Percentiles rank a stretch among this genome's conserved stretches.
Evolutionary conservation across 2,797 vertebrate genomes (phyloP).

Genomic region (Natrix natrix): DNA sequence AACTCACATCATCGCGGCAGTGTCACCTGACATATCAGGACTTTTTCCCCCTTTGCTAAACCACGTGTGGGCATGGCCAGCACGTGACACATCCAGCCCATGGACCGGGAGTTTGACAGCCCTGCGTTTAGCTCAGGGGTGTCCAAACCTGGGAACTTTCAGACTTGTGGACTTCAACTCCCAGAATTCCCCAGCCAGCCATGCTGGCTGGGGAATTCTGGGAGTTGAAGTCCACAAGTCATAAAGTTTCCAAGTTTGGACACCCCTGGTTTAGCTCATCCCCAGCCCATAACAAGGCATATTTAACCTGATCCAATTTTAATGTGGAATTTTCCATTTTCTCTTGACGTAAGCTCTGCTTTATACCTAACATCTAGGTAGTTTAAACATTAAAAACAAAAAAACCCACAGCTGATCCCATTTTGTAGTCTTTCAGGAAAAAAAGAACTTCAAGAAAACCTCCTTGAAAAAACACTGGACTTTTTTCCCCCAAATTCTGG

Average conservation of each 20-base stretch:
- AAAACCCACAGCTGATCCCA: neutral
- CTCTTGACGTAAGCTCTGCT: neutral
- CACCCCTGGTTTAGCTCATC: neutral
- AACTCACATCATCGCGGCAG: too few relatives aligned
- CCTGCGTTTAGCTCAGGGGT: neutral
- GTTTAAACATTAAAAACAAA: neutral
- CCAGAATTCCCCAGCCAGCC: too few relatives aligned
- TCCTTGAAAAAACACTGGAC: neutral
- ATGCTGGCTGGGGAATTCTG: too few relatives aligned
- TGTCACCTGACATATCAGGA: too few relatives aligned
- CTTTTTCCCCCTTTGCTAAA: too few relatives aligned
- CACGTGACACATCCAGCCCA: too few relatives aligned
- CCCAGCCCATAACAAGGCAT: neutral
- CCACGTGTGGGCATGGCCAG: too few relatives aligned
- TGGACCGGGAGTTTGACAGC: too few relatives aligned
- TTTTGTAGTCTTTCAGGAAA: neutral
- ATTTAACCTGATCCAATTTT: neutral
- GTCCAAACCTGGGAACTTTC: too few relatives aligned
- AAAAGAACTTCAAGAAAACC: neutral
- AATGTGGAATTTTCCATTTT: neutral
- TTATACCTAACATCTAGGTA: neutral
- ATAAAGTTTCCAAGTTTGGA: too few relatives aligned
- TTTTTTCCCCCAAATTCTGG: neutral
- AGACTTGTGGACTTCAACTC: too few relatives aligned
- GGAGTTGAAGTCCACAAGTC: too few relatives aligned